Percentiles rank a stretch among this genome's conserved stretches.
Evolutionary conservation across 2,113 vertebrate genomes (phyloP).

Genomic region (Hymenochirus boettgeri): DNA sequence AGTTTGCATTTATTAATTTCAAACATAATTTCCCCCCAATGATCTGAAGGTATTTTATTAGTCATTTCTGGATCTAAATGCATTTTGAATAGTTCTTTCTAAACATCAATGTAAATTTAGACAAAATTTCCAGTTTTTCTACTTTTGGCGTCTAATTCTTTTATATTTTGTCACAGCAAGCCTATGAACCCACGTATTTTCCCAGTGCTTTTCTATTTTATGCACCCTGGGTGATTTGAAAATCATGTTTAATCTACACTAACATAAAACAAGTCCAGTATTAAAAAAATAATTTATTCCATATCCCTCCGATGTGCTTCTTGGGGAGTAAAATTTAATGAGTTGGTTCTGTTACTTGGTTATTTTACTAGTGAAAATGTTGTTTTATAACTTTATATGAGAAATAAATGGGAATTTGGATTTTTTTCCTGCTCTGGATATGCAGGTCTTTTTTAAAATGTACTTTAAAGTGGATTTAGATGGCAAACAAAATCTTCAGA

Average conservation of each 20-base stretch:
- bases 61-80: too few relatives aligned
- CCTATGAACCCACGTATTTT: slow-evolving; percentile 3
- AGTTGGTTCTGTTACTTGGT: slow-evolving; percentile 30
- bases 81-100: too few relatives aligned
- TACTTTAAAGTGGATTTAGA: too few relatives aligned
- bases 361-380: slow-evolving; percentile 9
- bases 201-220: slow-evolving; percentile 23
- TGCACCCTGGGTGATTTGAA: slow-evolving; percentile 26
- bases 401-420: slow-evolving; percentile 28
- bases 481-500: too few relatives aligned
- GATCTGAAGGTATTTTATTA: too few relatives aligned
- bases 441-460: too few relatives aligned
- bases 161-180: not conserved
- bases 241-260: slow-evolving; percentile 35
- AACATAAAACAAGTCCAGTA: slow-evolving; percentile 30
- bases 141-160: not conserved
- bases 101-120: too few relatives aligned
- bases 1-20: too few relatives aligned
- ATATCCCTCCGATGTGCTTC: slow-evolving; percentile 20
- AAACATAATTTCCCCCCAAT: too few relatives aligned
- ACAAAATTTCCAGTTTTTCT: too few relatives aligned
- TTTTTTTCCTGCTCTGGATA: too few relatives aligned
- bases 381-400: slow-evolving; percentile 18
- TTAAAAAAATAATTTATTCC: slow-evolving; percentile 16
- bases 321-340: slow-evolving; percentile 30